Base-by-base conservation (phyloP, 1,140 invertebrate species). In the Heliconius hewitsoni region DNA sequence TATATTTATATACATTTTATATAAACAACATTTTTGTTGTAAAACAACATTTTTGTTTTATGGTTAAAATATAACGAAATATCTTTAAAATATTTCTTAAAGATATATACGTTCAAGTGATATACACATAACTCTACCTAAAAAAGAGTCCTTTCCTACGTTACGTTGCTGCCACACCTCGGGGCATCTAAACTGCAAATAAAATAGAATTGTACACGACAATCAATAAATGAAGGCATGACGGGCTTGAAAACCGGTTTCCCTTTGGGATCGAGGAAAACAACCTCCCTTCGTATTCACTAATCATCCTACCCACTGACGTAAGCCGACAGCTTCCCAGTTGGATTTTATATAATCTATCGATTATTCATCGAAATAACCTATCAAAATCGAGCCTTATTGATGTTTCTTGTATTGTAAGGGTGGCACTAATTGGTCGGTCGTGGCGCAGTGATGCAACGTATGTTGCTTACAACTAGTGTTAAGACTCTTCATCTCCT, bases 261-360 rank as follows among this genome's bases (percentile, higher is more conserved):
- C 27, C 60, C 27, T 66, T 66, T 66, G 60, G 60, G 60, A 66
- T 66, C 27, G 60, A 66, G 23, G 60, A 30, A 66, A 66, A 66
- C 27, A 16, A 1, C 27, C 30, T 66, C 27, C 23, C 60, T 66
- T 66, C 60, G 60, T n/a, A 30, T 66, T 66, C 60, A 66, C 60
- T 66, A 66, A 66, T 66, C 60, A 66, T 66, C 60, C 60, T 23
- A 66, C 27, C 60, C 11, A 30, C 60, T 60, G 60, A 1, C 13
- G 23, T 66, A 66, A 66, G 60, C 23, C 60, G 27, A 66, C 60
- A 66, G 27, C 60, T 66, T 66, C 9, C 60, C 60, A 66, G 60
- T 66, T 66, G 60, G 23, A n/a, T 66, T 66, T 27, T 66, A 66
- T 66, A 23, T 66, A 66, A 66, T 66, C 60, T 66, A 66, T 66